Evolutionary conservation across 2,888 invertebrate species (phyloP).

Genomic region (Tenthredo scrophulariae): DNA sequence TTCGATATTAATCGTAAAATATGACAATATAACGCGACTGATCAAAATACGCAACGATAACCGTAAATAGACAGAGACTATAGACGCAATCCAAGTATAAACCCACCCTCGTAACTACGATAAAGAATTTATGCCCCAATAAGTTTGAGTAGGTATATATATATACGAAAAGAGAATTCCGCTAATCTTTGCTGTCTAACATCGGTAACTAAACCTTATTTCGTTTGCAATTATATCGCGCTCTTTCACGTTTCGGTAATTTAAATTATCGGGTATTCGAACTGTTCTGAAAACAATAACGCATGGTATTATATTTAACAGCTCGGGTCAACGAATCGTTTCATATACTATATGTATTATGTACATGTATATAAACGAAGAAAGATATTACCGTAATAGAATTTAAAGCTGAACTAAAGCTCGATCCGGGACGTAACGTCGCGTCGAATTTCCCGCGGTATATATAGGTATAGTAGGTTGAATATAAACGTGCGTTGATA

Average conservation of each 20-base stretch:
- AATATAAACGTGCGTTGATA: not conserved
- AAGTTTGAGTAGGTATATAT: not conserved
- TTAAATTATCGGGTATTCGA: no score
- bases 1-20: slow-evolving; percentile 7
- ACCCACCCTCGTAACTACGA: not conserved
- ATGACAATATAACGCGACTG: not conserved
- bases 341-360: no score
- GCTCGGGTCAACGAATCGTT: no score
- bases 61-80: not conserved
- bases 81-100: not conserved
- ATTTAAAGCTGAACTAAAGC: slow-evolving; percentile 4
- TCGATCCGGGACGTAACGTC: not conserved
- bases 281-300: no score
- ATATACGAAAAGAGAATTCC: not conserved
- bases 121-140: not conserved
- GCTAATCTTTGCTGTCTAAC: not conserved
- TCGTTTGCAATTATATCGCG: not conserved
- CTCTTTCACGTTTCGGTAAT: no score
- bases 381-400: not conserved
- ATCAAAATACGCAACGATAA: not conserved
- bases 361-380: not conserved
- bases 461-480: not conserved
- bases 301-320: no score
- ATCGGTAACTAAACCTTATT: not conserved
- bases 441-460: not conserved